A percentile compares a stretch with the other conserved stretches of the same genome.
These are phyloP conservation scores for Agraylea sexmaculata DNA, from an alignment of 1,140 invertebrate genomes.

Conservation along the genomic window DNA sequence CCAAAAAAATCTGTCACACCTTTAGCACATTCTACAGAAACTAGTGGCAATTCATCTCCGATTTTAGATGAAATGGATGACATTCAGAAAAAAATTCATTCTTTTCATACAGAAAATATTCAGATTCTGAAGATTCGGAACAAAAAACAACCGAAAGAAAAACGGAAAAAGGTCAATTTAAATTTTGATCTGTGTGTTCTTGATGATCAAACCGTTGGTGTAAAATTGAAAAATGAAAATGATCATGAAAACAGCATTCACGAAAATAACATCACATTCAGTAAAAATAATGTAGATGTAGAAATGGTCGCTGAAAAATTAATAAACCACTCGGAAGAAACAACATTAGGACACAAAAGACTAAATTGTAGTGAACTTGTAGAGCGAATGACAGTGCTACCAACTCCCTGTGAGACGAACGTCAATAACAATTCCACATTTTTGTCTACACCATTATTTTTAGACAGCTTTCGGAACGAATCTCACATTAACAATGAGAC, in stretches of 20 bases:
- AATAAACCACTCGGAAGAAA: too few species aligned
- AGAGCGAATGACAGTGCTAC: too few species aligned
- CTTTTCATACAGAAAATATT: constrained; percentile 47
- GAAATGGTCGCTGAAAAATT: too few species aligned
- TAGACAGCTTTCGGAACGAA: constrained; percentile 35
- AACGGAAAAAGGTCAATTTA: constrained; percentile 40
- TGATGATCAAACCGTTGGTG: constrained; percentile 37
- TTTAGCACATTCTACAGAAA: constrained; percentile 36
- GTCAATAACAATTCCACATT: too few species aligned
- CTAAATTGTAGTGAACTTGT: too few species aligned
- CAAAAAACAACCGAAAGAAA: constrained; percentile 41
- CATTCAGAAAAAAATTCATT: constrained; percentile 46
- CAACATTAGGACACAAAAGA: too few species aligned
- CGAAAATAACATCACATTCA: too few species aligned
- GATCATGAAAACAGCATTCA: neutral
- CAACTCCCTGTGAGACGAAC: too few species aligned
- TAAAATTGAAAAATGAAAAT: constrained; percentile 32
- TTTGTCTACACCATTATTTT: constrained; percentile 33
- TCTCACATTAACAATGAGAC: constrained; percentile 26
- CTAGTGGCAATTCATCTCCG: constrained; percentile 37
- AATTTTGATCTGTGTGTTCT: constrained; percentile 41
- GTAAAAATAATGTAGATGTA: too few species aligned
- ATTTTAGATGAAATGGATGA: constrained; percentile 42
- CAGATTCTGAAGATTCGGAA: constrained; percentile 45
- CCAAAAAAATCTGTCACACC: too few species aligned